Conservation (phyloP, 2,113 vertebrate genomes). For the Tragelaphus imberbis region DNA sequence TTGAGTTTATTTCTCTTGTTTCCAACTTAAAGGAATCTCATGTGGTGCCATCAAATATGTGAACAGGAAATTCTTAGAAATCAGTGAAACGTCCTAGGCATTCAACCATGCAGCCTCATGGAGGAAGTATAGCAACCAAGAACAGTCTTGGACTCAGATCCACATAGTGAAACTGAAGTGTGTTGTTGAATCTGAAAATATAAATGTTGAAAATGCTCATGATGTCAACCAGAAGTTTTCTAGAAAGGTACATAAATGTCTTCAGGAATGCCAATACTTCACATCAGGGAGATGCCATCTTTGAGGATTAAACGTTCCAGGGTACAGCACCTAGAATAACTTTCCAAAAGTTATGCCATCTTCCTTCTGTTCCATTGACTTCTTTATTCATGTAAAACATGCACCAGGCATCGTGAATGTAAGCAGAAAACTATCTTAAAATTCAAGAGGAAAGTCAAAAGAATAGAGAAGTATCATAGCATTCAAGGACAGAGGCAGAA, state of each 20-base stretch:
- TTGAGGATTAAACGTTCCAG: background rate
- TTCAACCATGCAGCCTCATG: background rate
- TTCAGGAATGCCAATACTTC: background rate
- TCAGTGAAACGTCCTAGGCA: background rate
- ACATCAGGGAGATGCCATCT: background rate
- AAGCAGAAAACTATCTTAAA: background rate
- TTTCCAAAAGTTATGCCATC: background rate
- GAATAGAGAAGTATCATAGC: background rate
- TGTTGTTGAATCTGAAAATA: background rate
- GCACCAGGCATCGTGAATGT: background rate
- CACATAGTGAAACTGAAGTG: background rate
- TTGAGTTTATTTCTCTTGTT: slow-evolving; percentile 14
- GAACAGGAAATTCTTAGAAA: slow-evolving; percentile 23
- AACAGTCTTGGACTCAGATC: background rate
- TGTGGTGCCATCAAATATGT: background rate
- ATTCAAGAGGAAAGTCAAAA: background rate
- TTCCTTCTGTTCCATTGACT: background rate
- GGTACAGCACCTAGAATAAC: background rate
- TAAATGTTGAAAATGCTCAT: background rate
- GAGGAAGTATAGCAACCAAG: background rate
- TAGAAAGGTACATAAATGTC: background rate
- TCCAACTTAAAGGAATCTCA: background rate
- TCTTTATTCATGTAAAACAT: background rate
- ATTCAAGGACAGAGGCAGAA: background rate
- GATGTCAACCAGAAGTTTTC: background rate